Percentiles rank a stretch among this genome's conserved stretches.
Conservation (phyloP, 2,113 vertebrate genomes). For the Girardinichthys multiradiatus region DNA sequence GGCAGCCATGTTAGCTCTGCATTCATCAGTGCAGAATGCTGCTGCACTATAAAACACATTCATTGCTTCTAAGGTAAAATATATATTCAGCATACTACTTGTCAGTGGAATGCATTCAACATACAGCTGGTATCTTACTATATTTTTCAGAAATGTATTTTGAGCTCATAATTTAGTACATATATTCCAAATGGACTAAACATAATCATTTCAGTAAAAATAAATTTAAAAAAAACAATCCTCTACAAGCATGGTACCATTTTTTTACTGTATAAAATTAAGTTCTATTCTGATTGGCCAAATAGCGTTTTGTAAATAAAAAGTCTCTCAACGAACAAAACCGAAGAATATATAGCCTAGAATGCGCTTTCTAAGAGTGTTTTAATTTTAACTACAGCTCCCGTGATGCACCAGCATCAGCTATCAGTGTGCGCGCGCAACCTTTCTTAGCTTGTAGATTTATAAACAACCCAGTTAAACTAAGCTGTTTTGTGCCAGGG, state of each 20-base stretch:
- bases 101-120: neutral
- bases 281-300: neutral
- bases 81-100: neutral
- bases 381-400: conserved; percentile 51
- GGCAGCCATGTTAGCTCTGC: conserved; percentile 61
- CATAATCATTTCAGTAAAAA: neutral
- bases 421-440: neutral
- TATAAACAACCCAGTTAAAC: neutral
- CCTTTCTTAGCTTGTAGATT: conserved; percentile 43
- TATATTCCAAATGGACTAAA: neutral
- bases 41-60: neutral
- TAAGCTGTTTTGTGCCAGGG: fast-evolving
- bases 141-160: too few species aligned
- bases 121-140: neutral
- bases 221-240: neutral
- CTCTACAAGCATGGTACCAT: neutral
- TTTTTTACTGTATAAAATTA: neutral
- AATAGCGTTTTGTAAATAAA: neutral
- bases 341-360: neutral
- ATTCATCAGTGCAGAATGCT: neutral
- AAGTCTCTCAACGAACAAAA: neutral
- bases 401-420: conserved; percentile 44
- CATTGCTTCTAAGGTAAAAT: neutral
- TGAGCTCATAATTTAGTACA: neutral
- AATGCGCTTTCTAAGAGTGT: neutral